phyloP scores from a whole-genome alignment of 2,888 invertebrate species.

The Hermaeophaga mercurialis region DNA sequence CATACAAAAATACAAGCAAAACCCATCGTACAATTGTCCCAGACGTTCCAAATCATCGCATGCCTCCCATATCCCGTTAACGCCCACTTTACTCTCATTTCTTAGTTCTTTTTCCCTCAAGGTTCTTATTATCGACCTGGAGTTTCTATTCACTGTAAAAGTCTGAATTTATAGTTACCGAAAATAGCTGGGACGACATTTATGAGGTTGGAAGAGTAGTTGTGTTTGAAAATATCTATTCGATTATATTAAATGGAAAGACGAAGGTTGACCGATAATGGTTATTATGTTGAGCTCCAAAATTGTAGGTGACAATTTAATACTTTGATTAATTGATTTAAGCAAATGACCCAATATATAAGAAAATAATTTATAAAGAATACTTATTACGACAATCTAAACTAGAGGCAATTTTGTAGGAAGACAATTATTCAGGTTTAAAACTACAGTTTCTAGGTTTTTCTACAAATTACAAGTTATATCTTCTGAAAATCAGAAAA shows the following conservation, averaged over 20 bases:
- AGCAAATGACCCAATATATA: too few species aligned
- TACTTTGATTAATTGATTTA: conserved; percentile 1
- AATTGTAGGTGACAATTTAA: neutral
- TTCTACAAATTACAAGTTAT: too few species aligned
- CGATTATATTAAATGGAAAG: conserved; percentile 26
- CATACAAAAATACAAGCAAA: conserved; percentile 9
- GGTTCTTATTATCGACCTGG: conserved; percentile 39
- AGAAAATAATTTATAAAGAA: too few species aligned
- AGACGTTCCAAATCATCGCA: conserved; percentile 23
- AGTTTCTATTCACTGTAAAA: conserved; percentile 48
- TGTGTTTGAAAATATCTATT: conserved; percentile 48
- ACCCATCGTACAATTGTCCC: neutral
- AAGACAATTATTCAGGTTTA: too few species aligned
- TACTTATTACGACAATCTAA: too few species aligned
- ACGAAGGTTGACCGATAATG: conserved; percentile 45
- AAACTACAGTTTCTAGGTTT: too few species aligned
- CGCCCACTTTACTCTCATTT: conserved; percentile 45
- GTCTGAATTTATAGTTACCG: conserved; percentile 48
- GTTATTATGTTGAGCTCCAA: conserved; percentile 28
- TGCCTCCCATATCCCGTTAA: conserved; percentile 37
- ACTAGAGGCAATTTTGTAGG: too few species aligned
- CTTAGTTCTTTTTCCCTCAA: conserved; percentile 38
- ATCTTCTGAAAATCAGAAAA: too few species aligned
- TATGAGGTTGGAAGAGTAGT: conserved; percentile 49
- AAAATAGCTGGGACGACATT: conserved; percentile 49